Base-by-base conservation (phyloP, 2,888 invertebrate genomes). In the Stramonita haemastoma region DNA sequence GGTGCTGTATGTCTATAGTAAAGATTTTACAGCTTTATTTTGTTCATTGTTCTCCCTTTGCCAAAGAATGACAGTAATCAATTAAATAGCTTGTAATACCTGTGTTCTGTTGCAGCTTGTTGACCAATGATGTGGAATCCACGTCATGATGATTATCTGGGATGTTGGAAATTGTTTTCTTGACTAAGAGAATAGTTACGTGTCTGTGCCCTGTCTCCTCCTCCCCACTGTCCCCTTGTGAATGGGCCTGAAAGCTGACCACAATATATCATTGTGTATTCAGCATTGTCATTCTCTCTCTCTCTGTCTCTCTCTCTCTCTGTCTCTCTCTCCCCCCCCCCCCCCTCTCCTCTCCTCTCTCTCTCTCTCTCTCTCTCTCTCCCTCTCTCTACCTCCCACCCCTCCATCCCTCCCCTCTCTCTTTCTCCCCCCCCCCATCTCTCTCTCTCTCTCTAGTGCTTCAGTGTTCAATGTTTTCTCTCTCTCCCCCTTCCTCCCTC, bases 291-390 rank as follows among this genome's bases (percentile, higher is more conserved):
- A 22, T 26, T 73, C 6, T 73, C 73, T 73, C 22, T 73, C 13
- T 73, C 22, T 73, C 73, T 73, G 73, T 26, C 73, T 73, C 73
- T 73, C 73, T 73, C 13, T 73, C 26, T 73, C 73, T 73, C 73
- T 73, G 22, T 73, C 73, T 73, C n/a, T n/a, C 73, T 73, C 73
- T n/a, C n/a, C 26, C n/a, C 26, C n/a, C 26, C n/a, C 26, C n/a
- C 26, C n/a, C 26, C n/a, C 73, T 73, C 73, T 73, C 73, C 26
- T 26, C 26, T 26, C 26, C 73, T 73, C 73, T 73, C 73, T 73
- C 73, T 73, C 73, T 73, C 73, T 73, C 73, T 73, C 73, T 26
- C 73, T 73, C 73, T 73, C 26, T 73, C 22, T 73, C 73, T 73
- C 73, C 26, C 6, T 26, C 73, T 73, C 73, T 26, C 26, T 26